phyloP scores from a whole-genome alignment of 1,140 invertebrate genomes.

The Halictus rubicundus region DNA sequence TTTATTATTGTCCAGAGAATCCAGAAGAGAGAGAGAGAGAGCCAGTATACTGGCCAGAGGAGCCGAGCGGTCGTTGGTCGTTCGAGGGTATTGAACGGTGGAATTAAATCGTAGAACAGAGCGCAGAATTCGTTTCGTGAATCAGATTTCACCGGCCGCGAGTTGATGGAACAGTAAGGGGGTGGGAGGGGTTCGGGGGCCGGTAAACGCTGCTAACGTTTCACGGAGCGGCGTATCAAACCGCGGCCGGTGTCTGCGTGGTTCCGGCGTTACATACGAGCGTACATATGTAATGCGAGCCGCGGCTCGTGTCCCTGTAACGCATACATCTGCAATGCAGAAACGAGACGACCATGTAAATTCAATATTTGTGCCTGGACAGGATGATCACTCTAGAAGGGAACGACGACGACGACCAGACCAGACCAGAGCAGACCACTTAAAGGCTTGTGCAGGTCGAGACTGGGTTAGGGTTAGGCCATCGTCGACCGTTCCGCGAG shows the following conservation, averaged over 20 bases:
- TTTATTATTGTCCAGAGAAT: too few relatives aligned
- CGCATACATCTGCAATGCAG: conserved; percentile 63
- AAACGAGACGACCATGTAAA: conserved; percentile 64
- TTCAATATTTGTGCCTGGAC: conserved; percentile 64
- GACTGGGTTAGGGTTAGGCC: not conserved
- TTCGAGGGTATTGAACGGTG: not conserved
- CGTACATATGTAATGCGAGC: conserved; percentile 13
- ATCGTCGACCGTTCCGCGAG: not conserved
- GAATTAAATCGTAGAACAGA: conserved; percentile 23
- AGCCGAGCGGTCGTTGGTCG: not conserved
- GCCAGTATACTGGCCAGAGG: too few relatives aligned
- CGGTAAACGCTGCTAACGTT: conserved; percentile 39
- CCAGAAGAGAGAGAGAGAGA: too few relatives aligned
- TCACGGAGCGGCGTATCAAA: not conserved
- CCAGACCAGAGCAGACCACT: conserved; percentile 14
- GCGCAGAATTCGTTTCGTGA: conserved; percentile 35
- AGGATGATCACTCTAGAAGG: conserved; percentile 55
- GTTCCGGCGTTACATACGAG: not conserved
- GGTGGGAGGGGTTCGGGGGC: too few relatives aligned
- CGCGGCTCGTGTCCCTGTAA: conserved; percentile 26
- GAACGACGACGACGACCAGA: conserved; percentile 4
- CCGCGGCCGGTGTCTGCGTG: not conserved
- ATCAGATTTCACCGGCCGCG: conserved; percentile 51
- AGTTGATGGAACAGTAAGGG: conserved; percentile 56
- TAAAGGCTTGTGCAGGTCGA: not conserved